Base-by-base conservation (phyloP, 53 echinoderm and acorn worm species). In the Zoroaster sp. region DNA sequence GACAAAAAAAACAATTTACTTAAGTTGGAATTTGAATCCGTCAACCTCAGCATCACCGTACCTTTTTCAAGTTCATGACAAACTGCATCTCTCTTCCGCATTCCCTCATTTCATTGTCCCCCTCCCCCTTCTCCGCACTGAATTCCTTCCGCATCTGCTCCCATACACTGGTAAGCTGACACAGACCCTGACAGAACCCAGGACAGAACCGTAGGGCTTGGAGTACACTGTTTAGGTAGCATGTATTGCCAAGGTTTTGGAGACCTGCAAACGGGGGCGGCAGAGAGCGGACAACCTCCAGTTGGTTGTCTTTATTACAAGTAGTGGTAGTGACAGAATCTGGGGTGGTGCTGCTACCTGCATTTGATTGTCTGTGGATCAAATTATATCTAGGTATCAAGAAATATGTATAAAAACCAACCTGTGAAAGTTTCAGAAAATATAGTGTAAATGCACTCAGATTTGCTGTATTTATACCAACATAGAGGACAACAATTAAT, bases 161-260 rank as follows among this genome's bases (percentile, higher is more conserved):
- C 43, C 81, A 87, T 35, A 91, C 36, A 7, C 77, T 55, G n/a
- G 90, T 74, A 40, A 95, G 89, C 37, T 40, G 68, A 40, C 38
- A 70, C 37, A 99, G 67, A 31, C 93, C 92, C 34, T 55, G 87
- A 20, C 86, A 83, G 80, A 99, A 99, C 45, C 87, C 91, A n/a
- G 99, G 94, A 39, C 91, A 94, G 87, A 96, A 99, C 21, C 96
- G 86, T 35, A 97, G 73, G 34, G 96, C 94, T 66, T 99, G 99
- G 1, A 99, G 93, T 5, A 99, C 99, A 89, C 99, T 99, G 93
- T 99, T 99, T 21, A 96, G 89, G 78, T 96, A 98, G 76, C 99
- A 99, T 40, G 99, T 99, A 78, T 99, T 99, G 51, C 99, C 99
- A 4, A 99, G 79, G 87, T 99, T 99, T 74, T 99, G 89, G 18